phyloP scores from a whole-genome alignment of 37 sponge, comb jelly and placozoan genomes.

The Cladorhizidae sp. region DNA sequence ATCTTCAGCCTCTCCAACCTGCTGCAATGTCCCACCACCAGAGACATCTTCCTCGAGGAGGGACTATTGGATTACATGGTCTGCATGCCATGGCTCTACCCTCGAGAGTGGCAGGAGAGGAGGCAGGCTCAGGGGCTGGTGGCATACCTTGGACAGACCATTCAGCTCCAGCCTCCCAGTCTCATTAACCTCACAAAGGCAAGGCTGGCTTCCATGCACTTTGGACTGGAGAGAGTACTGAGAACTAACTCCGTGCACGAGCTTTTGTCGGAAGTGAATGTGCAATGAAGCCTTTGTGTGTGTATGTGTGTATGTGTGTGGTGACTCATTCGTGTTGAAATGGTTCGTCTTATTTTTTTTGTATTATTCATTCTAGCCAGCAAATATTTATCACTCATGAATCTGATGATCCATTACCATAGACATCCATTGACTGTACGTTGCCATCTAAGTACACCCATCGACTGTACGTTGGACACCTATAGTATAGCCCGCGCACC shows the following conservation, averaged over 20 bases:
- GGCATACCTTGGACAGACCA: background rate
- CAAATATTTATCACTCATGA: no score
- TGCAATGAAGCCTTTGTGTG: no score
- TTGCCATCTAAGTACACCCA: no score
- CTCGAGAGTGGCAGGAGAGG: background rate
- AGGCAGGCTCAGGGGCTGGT: slow-evolving; percentile 11
- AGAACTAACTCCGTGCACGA: slow-evolving; percentile 5
- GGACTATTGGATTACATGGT: slow-evolving; percentile 22
- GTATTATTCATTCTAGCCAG: no score
- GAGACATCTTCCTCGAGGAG: slow-evolving; percentile 18
- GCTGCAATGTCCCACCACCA: background rate
- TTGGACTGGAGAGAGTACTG: slow-evolving; percentile 38
- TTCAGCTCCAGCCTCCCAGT: slow-evolving; percentile 39
- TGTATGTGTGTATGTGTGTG: no score
- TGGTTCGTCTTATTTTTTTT: no score
- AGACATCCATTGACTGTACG: no score
- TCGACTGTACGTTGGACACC: no score
- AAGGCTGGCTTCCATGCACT: slow-evolving; percentile 3
- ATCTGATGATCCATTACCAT: no score
- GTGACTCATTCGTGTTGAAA: no score
- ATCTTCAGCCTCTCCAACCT: slow-evolving; percentile 27
- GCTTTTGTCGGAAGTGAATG: slow-evolving; percentile 13
- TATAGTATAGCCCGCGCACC: no score
- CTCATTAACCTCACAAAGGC: slow-evolving; percentile 26
- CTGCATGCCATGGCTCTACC: slow-evolving; percentile 27